Base-by-base conservation (phyloP, 2,113 vertebrate species). In the Strix aluco region DNA sequence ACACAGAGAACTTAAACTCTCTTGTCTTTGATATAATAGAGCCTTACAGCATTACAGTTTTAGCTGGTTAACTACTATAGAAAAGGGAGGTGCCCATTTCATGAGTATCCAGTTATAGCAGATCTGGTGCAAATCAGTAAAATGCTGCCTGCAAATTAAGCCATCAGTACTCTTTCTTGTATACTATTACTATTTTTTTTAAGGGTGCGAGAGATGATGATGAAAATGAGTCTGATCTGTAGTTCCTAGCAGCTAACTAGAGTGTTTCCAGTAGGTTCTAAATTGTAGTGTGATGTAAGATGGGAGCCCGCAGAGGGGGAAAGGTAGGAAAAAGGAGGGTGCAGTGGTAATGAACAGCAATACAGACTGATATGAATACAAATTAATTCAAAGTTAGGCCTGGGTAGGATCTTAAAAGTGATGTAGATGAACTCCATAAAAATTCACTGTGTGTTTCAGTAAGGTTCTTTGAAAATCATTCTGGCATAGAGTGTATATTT, bases 101-200 rank as follows among this genome's bases (percentile, higher is more conserved):
- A 5, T 32, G 17, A 27, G 26, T 4, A 4, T 22, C 9, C 1
- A 2, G 1, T 5, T 25, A 30, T 16, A 52, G 81, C n/a, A 38
- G 38, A 8, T 22, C 29, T 67, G n/a, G 6, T 8, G 69, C 61
- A 63, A 49, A 58, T 20, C 67, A 1, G 55, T 9, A 34, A 26
- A 72, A 29, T 2, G 3, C 71, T 73, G 61, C 49, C 65, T 58
- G 81, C 22, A 65, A 11, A 13, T 27, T 3, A 19, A 83, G 40
- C n/a, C 62, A 14, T 25, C 38, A 10, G 6, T 26, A 20, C 44
- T 46, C 10, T 13, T 7, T 1, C 46, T 32, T 62, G 38, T n/a
- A 11, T 5, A 1, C 25, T 18, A 0, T 15, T 32, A 1, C 17
- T 52, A 6, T 3, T 42, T 49, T 49, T 29, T 27, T 1, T 15